Percentiles rank a stretch among this genome's conserved stretches.
Conservation (phyloP, 2,888 invertebrate genomes). For the Volucella zonaria region DNA sequence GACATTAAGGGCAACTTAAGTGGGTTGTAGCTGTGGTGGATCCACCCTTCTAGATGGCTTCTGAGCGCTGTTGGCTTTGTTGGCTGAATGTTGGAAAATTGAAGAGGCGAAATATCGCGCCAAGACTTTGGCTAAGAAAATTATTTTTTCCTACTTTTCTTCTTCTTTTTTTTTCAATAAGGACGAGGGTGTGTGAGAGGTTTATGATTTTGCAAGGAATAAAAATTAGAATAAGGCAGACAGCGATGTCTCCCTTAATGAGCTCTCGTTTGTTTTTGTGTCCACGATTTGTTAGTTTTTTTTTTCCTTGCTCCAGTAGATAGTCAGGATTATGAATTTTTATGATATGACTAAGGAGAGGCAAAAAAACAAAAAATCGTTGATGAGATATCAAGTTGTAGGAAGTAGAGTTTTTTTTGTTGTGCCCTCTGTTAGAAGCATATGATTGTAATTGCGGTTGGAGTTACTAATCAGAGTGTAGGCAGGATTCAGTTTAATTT, state of each 20-base stretch:
- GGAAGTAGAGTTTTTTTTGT: too few relatives aligned
- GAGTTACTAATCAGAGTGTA: too few relatives aligned
- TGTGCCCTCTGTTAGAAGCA: too few relatives aligned
- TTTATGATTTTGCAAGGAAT: slow-evolving; percentile 37
- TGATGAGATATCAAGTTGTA: neutral
- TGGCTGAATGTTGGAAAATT: neutral
- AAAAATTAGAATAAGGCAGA: slow-evolving; percentile 46
- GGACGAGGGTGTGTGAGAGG: slow-evolving; percentile 15
- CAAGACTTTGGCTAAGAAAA: slow-evolving; percentile 34
- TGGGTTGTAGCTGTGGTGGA: slow-evolving; percentile 44
- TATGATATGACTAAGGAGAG: slow-evolving; percentile 26
- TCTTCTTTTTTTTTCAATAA: slow-evolving; percentile 1
- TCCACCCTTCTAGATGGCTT: neutral
- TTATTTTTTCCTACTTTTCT: slow-evolving; percentile 3
- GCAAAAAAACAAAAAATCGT: neutral
- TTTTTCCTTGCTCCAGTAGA: neutral
- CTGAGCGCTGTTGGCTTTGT: neutral
- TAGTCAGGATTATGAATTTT: slow-evolving; percentile 59
- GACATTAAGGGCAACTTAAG: slow-evolving; percentile 70
- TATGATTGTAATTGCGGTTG: too few relatives aligned
- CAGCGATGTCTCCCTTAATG: slow-evolving; percentile 64
- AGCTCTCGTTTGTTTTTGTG: slow-evolving; percentile 45
- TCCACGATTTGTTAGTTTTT: slow-evolving; percentile 48
- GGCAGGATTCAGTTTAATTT: too few relatives aligned
- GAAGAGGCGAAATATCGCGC: slow-evolving; percentile 12